These are phyloP conservation scores for Parauchenoglanis ngamensis DNA, from an alignment of 2,797 vertebrate species.

Conservation along the genomic window DNA sequence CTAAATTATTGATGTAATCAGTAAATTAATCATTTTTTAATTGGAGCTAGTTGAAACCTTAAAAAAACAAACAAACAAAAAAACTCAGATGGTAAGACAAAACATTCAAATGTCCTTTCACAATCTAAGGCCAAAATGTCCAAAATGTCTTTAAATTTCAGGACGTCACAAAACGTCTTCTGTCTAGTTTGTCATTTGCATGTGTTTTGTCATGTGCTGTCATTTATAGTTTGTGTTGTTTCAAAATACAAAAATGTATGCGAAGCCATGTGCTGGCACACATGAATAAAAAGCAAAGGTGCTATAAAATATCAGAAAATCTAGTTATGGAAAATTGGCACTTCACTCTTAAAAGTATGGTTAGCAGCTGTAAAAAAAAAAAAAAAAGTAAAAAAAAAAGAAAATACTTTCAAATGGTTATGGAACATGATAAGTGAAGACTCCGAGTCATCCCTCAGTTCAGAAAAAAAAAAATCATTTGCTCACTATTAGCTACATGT, in stretches of 20 bases:
- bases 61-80: too few species aligned
- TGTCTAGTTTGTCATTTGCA: neutral
- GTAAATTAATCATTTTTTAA: neutral
- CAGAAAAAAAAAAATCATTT: neutral
- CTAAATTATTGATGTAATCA: neutral
- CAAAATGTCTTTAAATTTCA: neutral
- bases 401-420: neutral
- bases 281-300: slow-evolving; percentile 30
- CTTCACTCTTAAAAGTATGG: neutral
- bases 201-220: too few species aligned
- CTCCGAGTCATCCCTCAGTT: neutral
- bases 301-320: slow-evolving; percentile 20
- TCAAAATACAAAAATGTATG: slow-evolving; percentile 34
- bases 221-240: neutral
- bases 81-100: neutral
- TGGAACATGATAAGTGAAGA: neutral
- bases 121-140: slow-evolving; percentile 2
- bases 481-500: neutral
- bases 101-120: slow-evolving; percentile 32
- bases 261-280: slow-evolving; percentile 10
- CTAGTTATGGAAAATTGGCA: neutral
- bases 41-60: neutral
- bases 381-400: neutral
- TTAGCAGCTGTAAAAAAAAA: neutral
- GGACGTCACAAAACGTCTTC: neutral